Conservation (phyloP, 2,113 vertebrate genomes). For the Gnathonemus echidnorhynchus region DNA sequence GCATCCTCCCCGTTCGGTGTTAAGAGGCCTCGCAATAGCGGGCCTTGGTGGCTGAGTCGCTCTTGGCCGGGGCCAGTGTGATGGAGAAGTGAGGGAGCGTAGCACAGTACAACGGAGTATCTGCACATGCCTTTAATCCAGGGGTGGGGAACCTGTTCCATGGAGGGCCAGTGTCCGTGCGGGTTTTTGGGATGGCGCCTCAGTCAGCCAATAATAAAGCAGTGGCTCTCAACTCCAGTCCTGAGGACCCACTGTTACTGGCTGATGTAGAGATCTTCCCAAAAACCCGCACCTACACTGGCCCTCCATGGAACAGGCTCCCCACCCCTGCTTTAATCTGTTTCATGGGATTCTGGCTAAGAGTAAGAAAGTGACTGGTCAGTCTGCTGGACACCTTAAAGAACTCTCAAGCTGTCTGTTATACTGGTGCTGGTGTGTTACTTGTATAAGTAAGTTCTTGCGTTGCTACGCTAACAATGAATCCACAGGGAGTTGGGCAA, state of each 20-base stretch:
- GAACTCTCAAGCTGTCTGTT: not conserved
- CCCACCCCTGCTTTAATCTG: too few species aligned
- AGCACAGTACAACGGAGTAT: not conserved
- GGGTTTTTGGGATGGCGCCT: too few species aligned
- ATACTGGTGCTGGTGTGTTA: not conserved
- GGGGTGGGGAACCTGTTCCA: too few species aligned
- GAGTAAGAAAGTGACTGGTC: not conserved
- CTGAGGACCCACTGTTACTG: too few species aligned
- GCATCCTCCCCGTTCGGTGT: not conserved
- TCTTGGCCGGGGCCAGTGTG: slow-evolving; percentile 37
- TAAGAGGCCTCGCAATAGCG: not conserved
- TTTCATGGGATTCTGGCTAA: not conserved
- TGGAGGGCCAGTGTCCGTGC: too few species aligned
- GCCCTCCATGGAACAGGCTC: too few species aligned
- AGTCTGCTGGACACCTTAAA: not conserved
- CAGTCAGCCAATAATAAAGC: too few species aligned
- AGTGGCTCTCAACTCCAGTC: too few species aligned
- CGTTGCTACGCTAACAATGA: not conserved
- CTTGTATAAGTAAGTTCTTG: not conserved
- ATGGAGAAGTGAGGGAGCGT: not conserved
- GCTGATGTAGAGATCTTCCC: too few species aligned
- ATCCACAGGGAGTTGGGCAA: not conserved
- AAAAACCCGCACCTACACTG: too few species aligned
- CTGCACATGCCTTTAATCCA: not conserved
- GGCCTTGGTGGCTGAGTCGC: slow-evolving; percentile 12